Conservation (phyloP, 2,797 vertebrate species). For the Cuniculus paca region DNA sequence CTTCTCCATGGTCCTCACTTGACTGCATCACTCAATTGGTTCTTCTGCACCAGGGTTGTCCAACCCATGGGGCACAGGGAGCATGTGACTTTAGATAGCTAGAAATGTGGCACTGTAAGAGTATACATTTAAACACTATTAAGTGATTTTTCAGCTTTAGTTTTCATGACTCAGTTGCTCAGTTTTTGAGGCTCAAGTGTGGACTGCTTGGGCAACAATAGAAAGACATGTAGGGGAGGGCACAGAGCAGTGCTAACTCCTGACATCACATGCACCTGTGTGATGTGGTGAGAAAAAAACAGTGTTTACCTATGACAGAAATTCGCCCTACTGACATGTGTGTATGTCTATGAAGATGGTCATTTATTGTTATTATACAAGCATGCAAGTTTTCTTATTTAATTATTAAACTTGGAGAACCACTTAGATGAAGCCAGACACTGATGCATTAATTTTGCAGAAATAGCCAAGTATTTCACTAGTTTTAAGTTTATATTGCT, state of each 20-base stretch:
- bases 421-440: neutral
- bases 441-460: neutral
- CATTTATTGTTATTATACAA: neutral
- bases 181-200: neutral
- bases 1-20: neutral
- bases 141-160: neutral
- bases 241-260: neutral
- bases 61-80: neutral
- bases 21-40: neutral
- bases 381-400: neutral
- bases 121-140: neutral
- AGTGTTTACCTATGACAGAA: neutral
- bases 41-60: neutral
- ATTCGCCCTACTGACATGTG: neutral
- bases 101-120: neutral
- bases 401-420: neutral
- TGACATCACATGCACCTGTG: neutral
- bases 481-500: neutral
- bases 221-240: neutral
- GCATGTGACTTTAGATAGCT: neutral
- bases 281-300: neutral
- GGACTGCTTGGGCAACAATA: neutral
- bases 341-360: neutral
- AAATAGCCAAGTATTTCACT: neutral
- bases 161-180: neutral